Conservation (phyloP, 2,888 invertebrate genomes). For the Unio pictorum region DNA sequence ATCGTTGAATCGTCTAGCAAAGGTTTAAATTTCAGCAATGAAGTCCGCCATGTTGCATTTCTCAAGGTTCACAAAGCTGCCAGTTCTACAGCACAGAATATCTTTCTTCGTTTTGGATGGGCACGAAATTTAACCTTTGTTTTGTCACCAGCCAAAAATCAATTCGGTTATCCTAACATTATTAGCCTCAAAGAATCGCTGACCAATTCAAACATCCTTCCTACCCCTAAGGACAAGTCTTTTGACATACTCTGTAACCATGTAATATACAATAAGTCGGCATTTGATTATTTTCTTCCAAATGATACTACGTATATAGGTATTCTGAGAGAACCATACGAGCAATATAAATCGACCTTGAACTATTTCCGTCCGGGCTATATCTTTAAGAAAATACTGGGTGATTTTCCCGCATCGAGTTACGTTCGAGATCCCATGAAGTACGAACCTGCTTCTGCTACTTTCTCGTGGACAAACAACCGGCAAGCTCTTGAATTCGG, state of each 20-base stretch:
- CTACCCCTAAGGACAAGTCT: constrained; percentile 23
- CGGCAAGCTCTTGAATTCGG: constrained; percentile 43
- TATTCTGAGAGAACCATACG: constrained; percentile 42
- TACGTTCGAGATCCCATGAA: constrained; percentile 26
- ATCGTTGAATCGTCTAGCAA: too few species aligned
- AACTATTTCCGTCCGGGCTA: constrained; percentile 29
- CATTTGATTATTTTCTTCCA: constrained; percentile 36
- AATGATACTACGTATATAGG: constrained; percentile 34
- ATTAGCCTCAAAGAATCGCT: constrained; percentile 29
- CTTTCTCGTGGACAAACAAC: constrained; percentile 28
- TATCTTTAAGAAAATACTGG: constrained; percentile 19
- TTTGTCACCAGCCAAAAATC: constrained; percentile 26
- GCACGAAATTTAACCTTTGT: constrained; percentile 32
- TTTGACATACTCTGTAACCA: constrained; percentile 45
- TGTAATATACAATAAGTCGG: constrained; percentile 31
- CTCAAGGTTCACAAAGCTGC: constrained; percentile 44
- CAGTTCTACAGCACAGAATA: constrained; percentile 38
- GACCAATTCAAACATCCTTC: constrained; percentile 29
- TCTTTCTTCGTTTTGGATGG: constrained; percentile 38
- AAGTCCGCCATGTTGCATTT: constrained; percentile 39
- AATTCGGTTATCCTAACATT: constrained; percentile 27
- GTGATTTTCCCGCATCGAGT: constrained; percentile 12
- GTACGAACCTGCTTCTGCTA: constrained; percentile 22
- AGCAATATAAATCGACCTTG: constrained; percentile 34
- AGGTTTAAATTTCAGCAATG: background rate